Conservation (phyloP, 2,113 vertebrate species). For the Cariama cristata region DNA sequence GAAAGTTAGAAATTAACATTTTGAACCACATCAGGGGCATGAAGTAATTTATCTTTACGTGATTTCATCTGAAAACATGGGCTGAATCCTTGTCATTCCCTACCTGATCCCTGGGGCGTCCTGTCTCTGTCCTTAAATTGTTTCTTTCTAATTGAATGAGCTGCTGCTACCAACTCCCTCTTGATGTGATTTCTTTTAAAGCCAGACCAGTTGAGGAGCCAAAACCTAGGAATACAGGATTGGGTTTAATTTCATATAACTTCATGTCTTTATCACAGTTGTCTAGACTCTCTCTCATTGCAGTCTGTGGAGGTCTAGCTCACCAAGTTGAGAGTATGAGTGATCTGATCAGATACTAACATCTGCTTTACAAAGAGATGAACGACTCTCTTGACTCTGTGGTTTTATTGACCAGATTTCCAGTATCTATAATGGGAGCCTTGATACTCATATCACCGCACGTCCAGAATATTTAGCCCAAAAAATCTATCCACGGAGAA, state of each 20-base stretch:
- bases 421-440: not conserved
- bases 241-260: not conserved
- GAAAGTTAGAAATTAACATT: not conserved
- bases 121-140: not conserved
- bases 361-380: not conserved
- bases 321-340: not conserved
- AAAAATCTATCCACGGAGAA: not conserved
- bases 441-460: not conserved
- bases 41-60: not conserved
- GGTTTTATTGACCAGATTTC: not conserved
- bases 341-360: not conserved
- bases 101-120: not conserved
- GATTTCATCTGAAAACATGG: not conserved
- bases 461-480: not conserved
- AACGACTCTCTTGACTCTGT: not conserved
- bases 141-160: not conserved
- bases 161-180: not conserved
- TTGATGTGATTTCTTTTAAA: not conserved
- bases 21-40: not conserved
- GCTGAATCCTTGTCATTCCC: not conserved
- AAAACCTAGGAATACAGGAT: not conserved
- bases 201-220: not conserved
- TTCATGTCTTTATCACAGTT: not conserved
- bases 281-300: not conserved
- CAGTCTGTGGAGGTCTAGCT: not conserved